A percentile compares a stretch with the other conserved stretches of the same genome.
Conservation (phyloP, 2,797 vertebrate genomes). For the Sebastes steindachneri region DNA sequence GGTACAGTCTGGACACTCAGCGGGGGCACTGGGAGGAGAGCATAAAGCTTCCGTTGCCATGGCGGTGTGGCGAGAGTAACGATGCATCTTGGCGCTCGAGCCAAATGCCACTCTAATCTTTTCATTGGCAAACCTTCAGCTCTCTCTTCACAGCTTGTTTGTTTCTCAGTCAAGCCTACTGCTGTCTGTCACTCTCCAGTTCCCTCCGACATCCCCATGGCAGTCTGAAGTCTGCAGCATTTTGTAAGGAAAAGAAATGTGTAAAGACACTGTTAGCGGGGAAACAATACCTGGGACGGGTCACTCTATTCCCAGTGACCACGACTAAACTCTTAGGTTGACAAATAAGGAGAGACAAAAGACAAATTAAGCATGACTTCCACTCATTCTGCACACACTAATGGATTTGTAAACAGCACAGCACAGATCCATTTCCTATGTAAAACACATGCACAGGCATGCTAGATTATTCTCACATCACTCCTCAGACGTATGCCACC, state of each 20-base stretch:
- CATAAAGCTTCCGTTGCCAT: conserved; percentile 79
- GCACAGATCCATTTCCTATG: conserved; percentile 27
- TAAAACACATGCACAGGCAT: conserved; percentile 24
- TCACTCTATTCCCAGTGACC: conserved; percentile 62
- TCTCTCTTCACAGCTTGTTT: conserved; percentile 79
- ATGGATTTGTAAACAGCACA: conserved; percentile 64
- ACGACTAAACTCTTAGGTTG: conserved; percentile 50
- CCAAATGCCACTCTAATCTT: conserved; percentile 83
- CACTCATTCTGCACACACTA: conserved; percentile 36
- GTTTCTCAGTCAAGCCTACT: conserved; percentile 73
- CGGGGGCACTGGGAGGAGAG: conserved; percentile 51
- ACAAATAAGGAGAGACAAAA: conserved; percentile 43
- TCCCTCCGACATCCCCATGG: conserved; percentile 55
- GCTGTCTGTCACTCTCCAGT: conserved; percentile 74
- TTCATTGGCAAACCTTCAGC: conserved; percentile 77
- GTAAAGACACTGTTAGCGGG: conserved; percentile 56
- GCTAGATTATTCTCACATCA: conserved; percentile 31
- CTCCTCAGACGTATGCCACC: conserved; percentile 11
- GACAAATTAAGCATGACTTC: conserved; percentile 55
- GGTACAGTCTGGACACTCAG: conserved; percentile 68
- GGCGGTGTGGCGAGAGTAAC: conserved; percentile 67
- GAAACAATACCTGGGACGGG: conserved; percentile 61
- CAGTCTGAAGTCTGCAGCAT: conserved; percentile 53
- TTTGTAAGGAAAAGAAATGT: conserved; percentile 62
- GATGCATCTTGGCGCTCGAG: conserved; percentile 71